Conservation (phyloP, 2,888 invertebrate genomes). For the Hirudinaria manillensis region DNA sequence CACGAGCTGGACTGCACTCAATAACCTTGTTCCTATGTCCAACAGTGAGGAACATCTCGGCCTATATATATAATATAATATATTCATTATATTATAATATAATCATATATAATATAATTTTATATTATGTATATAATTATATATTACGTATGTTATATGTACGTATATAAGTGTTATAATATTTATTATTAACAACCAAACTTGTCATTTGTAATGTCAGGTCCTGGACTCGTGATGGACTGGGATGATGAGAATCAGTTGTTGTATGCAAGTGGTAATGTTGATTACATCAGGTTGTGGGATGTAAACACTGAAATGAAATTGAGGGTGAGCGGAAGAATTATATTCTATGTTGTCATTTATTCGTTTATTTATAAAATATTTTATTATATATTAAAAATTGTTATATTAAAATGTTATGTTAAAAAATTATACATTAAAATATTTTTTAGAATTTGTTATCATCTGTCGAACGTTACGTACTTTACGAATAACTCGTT, state of each 20-base stretch:
- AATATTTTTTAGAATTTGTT: too few species aligned
- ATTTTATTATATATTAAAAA: background rate
- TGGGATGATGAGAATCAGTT: slow-evolving; percentile 78
- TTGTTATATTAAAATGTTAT: background rate
- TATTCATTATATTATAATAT: background rate
- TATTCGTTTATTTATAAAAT: background rate
- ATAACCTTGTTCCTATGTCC: slow-evolving; percentile 60
- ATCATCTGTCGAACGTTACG: too few species aligned
- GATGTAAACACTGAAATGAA: slow-evolving; percentile 70
- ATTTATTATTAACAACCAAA: background rate
- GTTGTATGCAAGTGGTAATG: slow-evolving; percentile 74
- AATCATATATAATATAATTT: too few species aligned
- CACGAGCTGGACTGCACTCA: slow-evolving; percentile 79
- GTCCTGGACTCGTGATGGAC: slow-evolving; percentile 67
- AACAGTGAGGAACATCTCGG: slow-evolving; percentile 47
- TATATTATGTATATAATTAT: background rate
- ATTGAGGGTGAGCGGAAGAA: slow-evolving; percentile 42
- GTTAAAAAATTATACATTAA: background rate
- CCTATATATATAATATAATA: slow-evolving; percentile 1
- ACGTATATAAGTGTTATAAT: background rate
- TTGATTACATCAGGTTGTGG: slow-evolving; percentile 74
- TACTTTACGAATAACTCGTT: too few species aligned
- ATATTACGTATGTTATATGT: background rate
- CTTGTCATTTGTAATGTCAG: slow-evolving; percentile 41
- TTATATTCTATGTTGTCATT: too few species aligned